Conservation (phyloP, 2,797 vertebrate genomes). For the Ctenochaetus hawaiiensis region DNA sequence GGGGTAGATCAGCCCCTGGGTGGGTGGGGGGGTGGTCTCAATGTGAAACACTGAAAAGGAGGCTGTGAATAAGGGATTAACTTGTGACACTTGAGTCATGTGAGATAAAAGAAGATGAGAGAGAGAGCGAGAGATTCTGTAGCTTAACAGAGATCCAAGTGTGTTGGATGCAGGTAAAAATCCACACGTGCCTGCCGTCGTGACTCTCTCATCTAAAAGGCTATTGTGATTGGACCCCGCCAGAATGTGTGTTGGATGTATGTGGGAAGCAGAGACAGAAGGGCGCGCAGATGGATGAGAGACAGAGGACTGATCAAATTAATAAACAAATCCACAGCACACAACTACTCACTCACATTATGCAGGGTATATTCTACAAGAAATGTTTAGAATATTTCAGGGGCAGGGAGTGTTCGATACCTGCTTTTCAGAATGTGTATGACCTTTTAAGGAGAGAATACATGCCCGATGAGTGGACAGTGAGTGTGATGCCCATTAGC, state of each 20-base stretch:
- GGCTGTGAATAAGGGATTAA: conserved; percentile 26
- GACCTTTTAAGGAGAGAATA: conserved; percentile 53
- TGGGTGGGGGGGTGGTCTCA: background rate
- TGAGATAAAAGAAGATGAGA: conserved; percentile 23
- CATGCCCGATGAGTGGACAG: conserved; percentile 29
- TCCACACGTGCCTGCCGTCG: conserved; percentile 47
- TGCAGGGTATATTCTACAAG: conserved; percentile 25
- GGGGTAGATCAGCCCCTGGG: background rate
- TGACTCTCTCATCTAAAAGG: conserved; percentile 63
- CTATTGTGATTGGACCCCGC: conserved; percentile 47
- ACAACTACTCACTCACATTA: conserved; percentile 41
- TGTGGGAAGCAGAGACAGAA: conserved; percentile 77
- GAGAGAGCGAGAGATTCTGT: background rate
- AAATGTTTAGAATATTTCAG: conserved; percentile 30
- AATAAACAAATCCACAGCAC: conserved; percentile 57
- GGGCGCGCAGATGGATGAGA: conserved; percentile 73
- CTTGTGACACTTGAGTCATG: conserved; percentile 18
- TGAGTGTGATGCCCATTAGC: conserved; percentile 14
- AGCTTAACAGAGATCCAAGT: background rate
- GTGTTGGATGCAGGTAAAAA: conserved; percentile 38
- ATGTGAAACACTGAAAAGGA: conserved; percentile 19
- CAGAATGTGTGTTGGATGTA: conserved; percentile 76
- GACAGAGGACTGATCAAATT: conserved; percentile 61
- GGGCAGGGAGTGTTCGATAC: conserved; percentile 12
- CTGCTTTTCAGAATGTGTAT: conserved; percentile 21